Conservation (phyloP, 2,797 vertebrate genomes). For the Loriculus beryllinus region DNA sequence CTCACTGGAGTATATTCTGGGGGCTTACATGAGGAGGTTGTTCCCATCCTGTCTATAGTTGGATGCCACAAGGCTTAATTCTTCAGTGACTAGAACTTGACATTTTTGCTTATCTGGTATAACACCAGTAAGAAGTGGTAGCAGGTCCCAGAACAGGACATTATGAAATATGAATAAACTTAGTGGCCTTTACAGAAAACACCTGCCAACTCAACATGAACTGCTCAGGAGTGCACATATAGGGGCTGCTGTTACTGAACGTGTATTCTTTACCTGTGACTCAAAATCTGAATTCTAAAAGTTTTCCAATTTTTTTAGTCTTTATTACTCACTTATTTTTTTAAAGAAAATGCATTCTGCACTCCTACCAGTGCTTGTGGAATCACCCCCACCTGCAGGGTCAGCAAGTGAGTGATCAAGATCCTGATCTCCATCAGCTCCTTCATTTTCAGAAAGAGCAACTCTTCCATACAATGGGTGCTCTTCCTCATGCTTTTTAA, state of each 20-base stretch:
- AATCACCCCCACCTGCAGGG: background rate
- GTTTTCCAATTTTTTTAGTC: background rate
- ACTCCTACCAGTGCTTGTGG: rapidly evolving
- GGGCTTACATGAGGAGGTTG: background rate
- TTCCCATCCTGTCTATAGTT: background rate
- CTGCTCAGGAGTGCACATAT: rapidly evolving
- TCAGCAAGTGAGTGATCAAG: background rate
- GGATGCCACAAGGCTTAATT: background rate
- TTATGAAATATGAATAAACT: background rate
- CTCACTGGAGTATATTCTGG: background rate
- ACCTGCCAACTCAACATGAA: rapidly evolving
- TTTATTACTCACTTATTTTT: background rate
- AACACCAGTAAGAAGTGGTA: background rate
- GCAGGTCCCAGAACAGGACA: background rate
- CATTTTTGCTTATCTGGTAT: background rate
- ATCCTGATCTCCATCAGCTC: background rate
- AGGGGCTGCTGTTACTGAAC: background rate
- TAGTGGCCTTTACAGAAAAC: background rate
- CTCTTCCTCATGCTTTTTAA: background rate
- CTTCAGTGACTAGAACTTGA: background rate
- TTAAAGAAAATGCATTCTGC: background rate
- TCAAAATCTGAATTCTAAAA: background rate
- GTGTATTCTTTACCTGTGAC: background rate
- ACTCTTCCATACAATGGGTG: rapidly evolving
- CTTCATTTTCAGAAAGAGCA: background rate